Evolutionary conservation across 2,113 vertebrate genomes (phyloP), one percentile per base, ranked within the genome.

Genomic region (Aegithalos caudatus): DNA sequence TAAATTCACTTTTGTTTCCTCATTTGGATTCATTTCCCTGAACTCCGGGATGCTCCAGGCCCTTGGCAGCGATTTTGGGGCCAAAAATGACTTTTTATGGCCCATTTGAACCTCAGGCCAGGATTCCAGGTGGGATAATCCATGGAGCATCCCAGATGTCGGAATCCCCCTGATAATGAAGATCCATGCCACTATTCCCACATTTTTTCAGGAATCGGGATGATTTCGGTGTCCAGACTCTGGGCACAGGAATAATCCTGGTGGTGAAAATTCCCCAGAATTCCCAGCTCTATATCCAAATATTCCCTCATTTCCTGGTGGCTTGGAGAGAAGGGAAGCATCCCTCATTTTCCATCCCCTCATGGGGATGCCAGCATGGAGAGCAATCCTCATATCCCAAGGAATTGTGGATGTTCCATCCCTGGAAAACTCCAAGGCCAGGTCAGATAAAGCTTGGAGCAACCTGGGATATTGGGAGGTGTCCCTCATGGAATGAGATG

Each of bases 361-460:
- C 33, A 4, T 1, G 14, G 79, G 50, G 0, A 5, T 56, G 19
- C 29, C 29, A 79, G 31, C 31, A 19, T 1, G 33, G 67, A 51
- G 0, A 66, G 23, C 10, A 70, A 60, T 37, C 31, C 44, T 40
- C 4, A 3, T 1, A 73, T 80, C 60, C 53, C 19, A n/a, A 37
- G 28, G 40, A 38, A 5, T 2, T 37, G 23, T 20, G 44, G 51
- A 33, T 58, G 4, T 37, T 12, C 33, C 58, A 37, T 24, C 23
- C 45, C 45, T 10, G 37, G 60, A 14, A 44, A 9, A 8, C 3
- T 11, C 65, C 65, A 21, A 35, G 56, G 24, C 28, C 45, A n/a
- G 44, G 33, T 19, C 0, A 0, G 77, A 21, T 4, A 8, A 25
- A 18, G 2, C 6, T 51, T 4, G 7, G 60, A 51, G 9, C 33